A percentile compares a stretch with the other conserved stretches of the same genome.
phyloP scores from a whole-genome alignment of 2,113 vertebrate species.

The Xerus inauris region DNA sequence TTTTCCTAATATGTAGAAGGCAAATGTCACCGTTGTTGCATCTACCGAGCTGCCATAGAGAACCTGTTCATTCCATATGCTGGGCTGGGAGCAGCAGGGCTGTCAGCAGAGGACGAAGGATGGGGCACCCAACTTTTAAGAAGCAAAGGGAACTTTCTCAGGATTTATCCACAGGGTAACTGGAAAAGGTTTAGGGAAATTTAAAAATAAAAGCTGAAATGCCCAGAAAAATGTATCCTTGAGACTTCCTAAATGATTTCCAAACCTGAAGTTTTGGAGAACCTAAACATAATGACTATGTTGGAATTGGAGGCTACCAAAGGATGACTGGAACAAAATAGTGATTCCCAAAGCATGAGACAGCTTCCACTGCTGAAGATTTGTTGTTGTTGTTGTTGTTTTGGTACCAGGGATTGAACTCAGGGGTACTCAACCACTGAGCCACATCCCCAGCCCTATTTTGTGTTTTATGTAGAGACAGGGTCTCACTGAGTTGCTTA shows the following conservation, averaged over 20 bases:
- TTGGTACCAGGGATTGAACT: no score
- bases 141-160: not conserved
- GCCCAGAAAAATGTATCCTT: not conserved
- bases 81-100: no score
- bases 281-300: accelerated
- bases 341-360: not conserved
- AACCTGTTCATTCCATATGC: not conserved
- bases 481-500: no score
- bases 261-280: not conserved
- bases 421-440: no score
- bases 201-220: conserved; percentile 17
- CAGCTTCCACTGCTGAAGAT: not conserved
- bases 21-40: not conserved
- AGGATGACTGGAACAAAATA: not conserved
- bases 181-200: not conserved
- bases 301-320: not conserved
- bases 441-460: no score
- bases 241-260: not conserved
- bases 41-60: not conserved
- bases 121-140: not conserved
- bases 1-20: not conserved
- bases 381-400: no score
- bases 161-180: not conserved
- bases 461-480: no score
- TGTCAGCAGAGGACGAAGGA: not conserved